Percentiles rank a stretch among this genome's conserved stretches.
Evolutionary conservation across 2,888 invertebrate species (phyloP).

Genomic region (Pyrgus malvae): DNA sequence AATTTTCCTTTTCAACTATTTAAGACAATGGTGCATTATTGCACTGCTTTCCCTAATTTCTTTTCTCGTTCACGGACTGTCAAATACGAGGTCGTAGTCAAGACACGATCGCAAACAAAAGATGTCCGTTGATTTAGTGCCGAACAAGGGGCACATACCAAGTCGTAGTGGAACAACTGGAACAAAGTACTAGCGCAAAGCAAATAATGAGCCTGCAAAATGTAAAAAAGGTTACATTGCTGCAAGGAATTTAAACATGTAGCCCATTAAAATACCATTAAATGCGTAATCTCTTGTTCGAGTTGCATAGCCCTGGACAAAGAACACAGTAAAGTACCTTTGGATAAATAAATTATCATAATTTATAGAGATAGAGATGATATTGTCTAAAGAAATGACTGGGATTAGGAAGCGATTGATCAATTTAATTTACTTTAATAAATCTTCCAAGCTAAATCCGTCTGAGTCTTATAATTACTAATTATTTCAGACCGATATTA

Average conservation of each 20-base stretch:
- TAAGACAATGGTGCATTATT: conserved; percentile 21
- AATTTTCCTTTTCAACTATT: conserved; percentile 16
- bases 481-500: background rate
- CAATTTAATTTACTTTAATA: background rate
- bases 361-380: background rate
- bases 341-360: too few species aligned
- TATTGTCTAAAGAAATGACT: background rate
- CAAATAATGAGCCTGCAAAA: conserved; percentile 4
- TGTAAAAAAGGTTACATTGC: background rate
- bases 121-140: conserved; percentile 12
- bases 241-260: background rate
- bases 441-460: background rate
- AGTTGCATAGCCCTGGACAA: too few species aligned
- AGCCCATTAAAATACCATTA: conserved; percentile 13
- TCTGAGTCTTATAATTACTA: background rate
- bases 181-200: conserved; percentile 6
- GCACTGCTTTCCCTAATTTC: conserved; percentile 24
- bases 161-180: conserved; percentile 10
- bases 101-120: conserved; percentile 21
- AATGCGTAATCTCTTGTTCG: background rate
- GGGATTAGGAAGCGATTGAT: background rate
- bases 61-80: conserved; percentile 28
- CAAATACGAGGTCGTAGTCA: conserved; percentile 17
- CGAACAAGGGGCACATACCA: conserved; percentile 7
- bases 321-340: too few species aligned